phyloP scores from a whole-genome alignment of 2,797 vertebrate genomes.

The Mastacembelus armatus region DNA sequence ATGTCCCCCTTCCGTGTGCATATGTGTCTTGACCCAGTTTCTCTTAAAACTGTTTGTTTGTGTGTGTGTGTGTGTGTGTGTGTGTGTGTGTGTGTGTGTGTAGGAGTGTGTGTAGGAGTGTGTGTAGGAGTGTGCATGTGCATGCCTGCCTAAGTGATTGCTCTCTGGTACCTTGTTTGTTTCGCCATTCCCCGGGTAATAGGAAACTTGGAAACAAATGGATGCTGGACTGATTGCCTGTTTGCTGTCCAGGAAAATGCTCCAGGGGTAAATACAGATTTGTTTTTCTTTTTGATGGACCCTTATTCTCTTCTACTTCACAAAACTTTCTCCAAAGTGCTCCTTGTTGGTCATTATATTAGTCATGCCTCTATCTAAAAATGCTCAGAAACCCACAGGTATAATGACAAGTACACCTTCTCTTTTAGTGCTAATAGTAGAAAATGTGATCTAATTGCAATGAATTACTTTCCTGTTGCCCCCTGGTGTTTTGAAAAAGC shows the following conservation, averaged over 20 bases:
- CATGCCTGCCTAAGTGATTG: slow-evolving; percentile 51
- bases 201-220: slow-evolving; percentile 53
- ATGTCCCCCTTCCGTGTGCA: slow-evolving; percentile 34
- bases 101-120: slow-evolving; percentile 14
- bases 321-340: slow-evolving; percentile 47
- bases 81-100: slow-evolving; percentile 20
- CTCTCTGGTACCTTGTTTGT: slow-evolving; percentile 47
- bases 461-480: slow-evolving; percentile 63
- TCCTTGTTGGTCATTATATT: slow-evolving; percentile 30
- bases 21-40: slow-evolving; percentile 52
- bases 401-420: slow-evolving; percentile 57
- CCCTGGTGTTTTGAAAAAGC: slow-evolving; percentile 43
- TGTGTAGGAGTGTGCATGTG: slow-evolving; percentile 24
- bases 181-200: slow-evolving; percentile 59
- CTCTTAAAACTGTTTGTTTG: slow-evolving; percentile 17
- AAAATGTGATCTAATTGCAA: slow-evolving; percentile 72
- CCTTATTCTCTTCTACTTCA: slow-evolving; percentile 45
- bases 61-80: slow-evolving; percentile 6
- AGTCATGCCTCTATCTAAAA: slow-evolving; percentile 44
- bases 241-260: slow-evolving; percentile 54
- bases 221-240: slow-evolving; percentile 61
- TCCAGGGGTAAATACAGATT: slow-evolving; percentile 45
- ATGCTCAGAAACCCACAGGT: slow-evolving; percentile 37
- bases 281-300: slow-evolving; percentile 17
- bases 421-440: slow-evolving; percentile 50